Conservation (phyloP, 2,113 vertebrate species). For the Carassius auratus region DNA sequence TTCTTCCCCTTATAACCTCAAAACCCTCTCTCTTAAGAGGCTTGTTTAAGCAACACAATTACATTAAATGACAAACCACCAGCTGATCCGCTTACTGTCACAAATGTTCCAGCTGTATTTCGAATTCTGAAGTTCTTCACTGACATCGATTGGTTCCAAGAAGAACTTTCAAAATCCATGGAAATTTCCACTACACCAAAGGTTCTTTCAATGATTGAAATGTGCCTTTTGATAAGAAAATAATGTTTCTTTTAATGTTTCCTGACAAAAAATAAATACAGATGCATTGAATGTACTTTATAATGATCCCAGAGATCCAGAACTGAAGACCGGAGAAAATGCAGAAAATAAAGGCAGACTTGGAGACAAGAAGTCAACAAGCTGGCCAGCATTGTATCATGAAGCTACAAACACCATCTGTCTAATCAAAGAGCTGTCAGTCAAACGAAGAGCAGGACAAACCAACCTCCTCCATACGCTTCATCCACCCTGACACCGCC, state of each 20-base stretch:
- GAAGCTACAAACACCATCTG: slow-evolving; percentile 34
- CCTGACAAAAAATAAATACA: neutral
- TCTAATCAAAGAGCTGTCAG: slow-evolving; percentile 19
- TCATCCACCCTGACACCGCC: too few species aligned
- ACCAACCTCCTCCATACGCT: neutral
- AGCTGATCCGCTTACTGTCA: neutral
- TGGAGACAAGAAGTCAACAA: slow-evolving; percentile 2
- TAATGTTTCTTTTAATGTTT: neutral
- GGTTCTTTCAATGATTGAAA: too few species aligned
- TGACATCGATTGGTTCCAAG: neutral
- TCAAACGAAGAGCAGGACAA: neutral
- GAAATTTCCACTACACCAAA: neutral
- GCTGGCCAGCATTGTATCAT: neutral
- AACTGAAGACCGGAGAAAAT: neutral
- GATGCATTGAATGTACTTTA: neutral
- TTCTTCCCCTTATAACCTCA: neutral
- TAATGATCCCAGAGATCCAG: neutral
- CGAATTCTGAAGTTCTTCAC: neutral
- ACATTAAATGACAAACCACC: neutral
- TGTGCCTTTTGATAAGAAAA: neutral
- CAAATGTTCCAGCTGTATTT: neutral
- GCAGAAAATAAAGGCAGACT: neutral
- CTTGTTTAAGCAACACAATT: neutral
- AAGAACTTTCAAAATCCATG: neutral
- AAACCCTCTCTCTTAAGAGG: neutral